These are phyloP conservation scores for Ichneumoninae sp. DNA, from an alignment of 2,888 invertebrate species.

Conservation along the genomic window DNA sequence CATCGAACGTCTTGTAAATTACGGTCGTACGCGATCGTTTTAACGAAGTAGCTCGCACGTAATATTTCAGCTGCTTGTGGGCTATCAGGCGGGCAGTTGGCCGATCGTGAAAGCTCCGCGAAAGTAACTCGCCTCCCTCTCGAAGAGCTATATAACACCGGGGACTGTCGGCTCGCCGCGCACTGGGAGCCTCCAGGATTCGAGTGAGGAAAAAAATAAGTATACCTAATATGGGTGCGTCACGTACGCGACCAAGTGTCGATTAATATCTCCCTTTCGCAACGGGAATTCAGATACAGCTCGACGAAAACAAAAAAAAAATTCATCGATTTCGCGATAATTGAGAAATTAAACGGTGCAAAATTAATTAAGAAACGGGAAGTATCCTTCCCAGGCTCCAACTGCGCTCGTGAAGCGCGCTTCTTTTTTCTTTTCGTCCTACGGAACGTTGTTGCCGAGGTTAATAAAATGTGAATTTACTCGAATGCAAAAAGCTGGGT, in stretches of 20 bases:
- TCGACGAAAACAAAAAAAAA: neutral
- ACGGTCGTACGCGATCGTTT: constrained; percentile 52
- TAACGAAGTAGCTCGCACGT: constrained; percentile 60
- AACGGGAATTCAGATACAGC: constrained; percentile 7
- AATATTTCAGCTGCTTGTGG: constrained; percentile 46
- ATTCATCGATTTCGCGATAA: constrained; percentile 47
- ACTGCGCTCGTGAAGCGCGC: neutral
- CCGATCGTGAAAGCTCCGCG: constrained; percentile 63
- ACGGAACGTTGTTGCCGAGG: neutral
- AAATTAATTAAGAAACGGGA: constrained; percentile 42
- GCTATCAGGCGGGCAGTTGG: constrained; percentile 40
- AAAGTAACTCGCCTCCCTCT: constrained; percentile 49
- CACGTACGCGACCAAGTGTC: constrained; percentile 12
- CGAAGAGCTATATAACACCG: neutral
- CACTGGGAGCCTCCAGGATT: constrained; percentile 13
- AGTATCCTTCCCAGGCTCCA: neutral
- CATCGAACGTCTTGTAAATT: constrained; percentile 57
- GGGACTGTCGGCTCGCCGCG: neutral
- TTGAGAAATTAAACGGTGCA: constrained; percentile 50
- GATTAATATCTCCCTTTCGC: constrained; percentile 14
- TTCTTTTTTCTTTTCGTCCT: neutral
- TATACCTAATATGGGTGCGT: constrained; percentile 18
- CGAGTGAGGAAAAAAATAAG: constrained; percentile 34
- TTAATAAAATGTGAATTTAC: neutral
- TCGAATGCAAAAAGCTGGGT: neutral